phyloP scores from a whole-genome alignment of 1,140 invertebrate genomes.

The Aphelenchoides fujianensis region DNA sequence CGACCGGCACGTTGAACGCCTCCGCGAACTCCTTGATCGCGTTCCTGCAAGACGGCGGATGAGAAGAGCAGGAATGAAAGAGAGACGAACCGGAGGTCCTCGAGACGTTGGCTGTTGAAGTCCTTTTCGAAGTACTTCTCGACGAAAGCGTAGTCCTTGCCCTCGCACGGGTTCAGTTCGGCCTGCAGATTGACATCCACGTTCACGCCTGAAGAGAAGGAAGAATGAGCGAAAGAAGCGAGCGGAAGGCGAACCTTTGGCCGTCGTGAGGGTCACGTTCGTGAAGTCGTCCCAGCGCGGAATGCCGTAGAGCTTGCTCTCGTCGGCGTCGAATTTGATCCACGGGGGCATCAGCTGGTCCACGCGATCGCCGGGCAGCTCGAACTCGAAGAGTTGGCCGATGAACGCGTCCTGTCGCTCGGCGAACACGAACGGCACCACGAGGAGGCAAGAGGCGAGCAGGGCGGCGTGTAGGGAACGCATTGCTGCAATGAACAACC shows the following conservation, averaged over 20 bases:
- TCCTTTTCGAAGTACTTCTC: constrained; percentile 7
- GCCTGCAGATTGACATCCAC: constrained; percentile 6
- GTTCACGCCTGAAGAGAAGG: background rate
- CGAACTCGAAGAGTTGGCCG: constrained; percentile 6
- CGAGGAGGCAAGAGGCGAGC: background rate
- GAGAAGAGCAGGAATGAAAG: background rate
- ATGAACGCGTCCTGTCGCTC: background rate
- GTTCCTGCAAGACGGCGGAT: background rate
- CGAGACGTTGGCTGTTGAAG: constrained; percentile 5
- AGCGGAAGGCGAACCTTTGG: background rate
- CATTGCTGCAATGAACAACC: too few relatives aligned
- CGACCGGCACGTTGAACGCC: background rate
- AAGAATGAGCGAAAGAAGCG: too few relatives aligned
- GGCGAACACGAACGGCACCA: background rate
- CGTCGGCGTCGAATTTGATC: constrained; percentile 8
- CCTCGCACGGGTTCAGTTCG: constrained; percentile 11
- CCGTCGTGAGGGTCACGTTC: constrained; percentile 3
- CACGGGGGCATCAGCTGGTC: background rate
- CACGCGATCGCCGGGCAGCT: background rate
- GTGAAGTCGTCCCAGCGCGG: constrained; percentile 11
- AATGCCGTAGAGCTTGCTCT: constrained; percentile 5
- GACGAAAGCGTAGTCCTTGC: constrained; percentile 3
- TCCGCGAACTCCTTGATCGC: constrained; percentile 17
- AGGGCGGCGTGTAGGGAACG: background rate
- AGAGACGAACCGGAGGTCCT: constrained; percentile 10